Evolutionary conservation across 1,140 invertebrate genomes (phyloP).

Genomic region (Ips typographus): DNA sequence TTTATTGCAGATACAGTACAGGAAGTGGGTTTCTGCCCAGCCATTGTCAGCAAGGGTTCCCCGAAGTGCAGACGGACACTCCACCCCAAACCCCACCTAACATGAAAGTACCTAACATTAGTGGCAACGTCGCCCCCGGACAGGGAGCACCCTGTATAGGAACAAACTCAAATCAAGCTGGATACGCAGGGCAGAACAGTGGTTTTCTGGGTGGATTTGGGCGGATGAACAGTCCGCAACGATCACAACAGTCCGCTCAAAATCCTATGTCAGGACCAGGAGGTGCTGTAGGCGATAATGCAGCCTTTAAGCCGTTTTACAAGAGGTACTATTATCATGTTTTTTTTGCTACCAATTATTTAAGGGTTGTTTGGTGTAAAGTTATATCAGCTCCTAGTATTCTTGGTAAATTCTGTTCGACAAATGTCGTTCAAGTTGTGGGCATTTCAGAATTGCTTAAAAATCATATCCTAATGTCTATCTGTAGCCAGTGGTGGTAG

Average conservation of each 20-base stretch:
- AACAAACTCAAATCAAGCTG: constrained; percentile 37
- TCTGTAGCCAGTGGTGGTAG: no score
- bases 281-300: constrained; percentile 62
- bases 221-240: constrained; percentile 54
- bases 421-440: no score
- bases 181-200: constrained; percentile 41
- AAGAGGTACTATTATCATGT: constrained; percentile 65
- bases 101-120: constrained; percentile 81
- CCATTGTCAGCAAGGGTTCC: constrained; percentile 64
- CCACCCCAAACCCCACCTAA: constrained; percentile 90
- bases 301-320: constrained; percentile 84
- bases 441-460: no score
- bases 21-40: constrained; percentile 50
- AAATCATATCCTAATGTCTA: no score
- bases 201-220: constrained; percentile 53
- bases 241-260: constrained; percentile 53
- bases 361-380: no score
- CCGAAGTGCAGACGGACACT: constrained; percentile 86
- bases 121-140: constrained; percentile 61
- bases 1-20: constrained; percentile 23
- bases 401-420: no score
- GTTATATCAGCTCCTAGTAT: no score
- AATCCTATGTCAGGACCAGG: constrained; percentile 50
- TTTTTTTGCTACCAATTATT: background rate
- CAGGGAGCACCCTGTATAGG: constrained; percentile 47